phyloP scores from a whole-genome alignment of 2,797 vertebrate species.

The Mormyrops boulengeri region DNA sequence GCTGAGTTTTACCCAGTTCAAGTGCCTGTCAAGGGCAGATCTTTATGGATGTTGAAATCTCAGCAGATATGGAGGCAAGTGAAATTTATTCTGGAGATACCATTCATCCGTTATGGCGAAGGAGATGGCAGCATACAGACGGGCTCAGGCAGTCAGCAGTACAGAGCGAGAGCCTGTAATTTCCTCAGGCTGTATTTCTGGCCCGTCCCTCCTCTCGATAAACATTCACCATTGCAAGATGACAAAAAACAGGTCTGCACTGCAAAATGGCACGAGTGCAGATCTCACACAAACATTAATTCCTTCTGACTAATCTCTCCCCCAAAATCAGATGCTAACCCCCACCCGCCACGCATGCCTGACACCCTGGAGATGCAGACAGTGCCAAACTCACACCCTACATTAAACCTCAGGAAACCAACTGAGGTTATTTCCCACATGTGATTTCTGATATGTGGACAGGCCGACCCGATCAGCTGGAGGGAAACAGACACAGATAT shows the following conservation, averaged over 20 bases:
- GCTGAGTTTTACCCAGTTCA: background rate
- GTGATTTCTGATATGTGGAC: background rate
- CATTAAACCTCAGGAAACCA: conserved; percentile 29
- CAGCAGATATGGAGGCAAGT: background rate
- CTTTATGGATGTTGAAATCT: background rate
- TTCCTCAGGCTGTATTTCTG: background rate
- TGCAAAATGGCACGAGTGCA: background rate
- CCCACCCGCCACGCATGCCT: background rate
- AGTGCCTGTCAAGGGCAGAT: background rate
- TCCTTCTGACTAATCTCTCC: background rate
- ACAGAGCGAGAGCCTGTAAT: background rate
- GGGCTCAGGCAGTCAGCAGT: background rate
- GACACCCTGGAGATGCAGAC: background rate
- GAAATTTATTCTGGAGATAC: background rate
- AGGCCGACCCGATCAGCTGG: background rate
- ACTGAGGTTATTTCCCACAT: background rate
- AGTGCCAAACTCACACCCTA: conserved; percentile 1
- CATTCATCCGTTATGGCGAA: background rate
- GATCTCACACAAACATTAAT: conserved; percentile 16
- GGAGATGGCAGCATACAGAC: background rate
- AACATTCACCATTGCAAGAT: background rate
- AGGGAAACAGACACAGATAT: background rate
- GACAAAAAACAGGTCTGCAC: background rate
- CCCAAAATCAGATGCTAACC: background rate
- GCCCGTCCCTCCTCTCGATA: background rate